Conservation (phyloP, 2,113 vertebrate species). For the Sylvia atricapilla region DNA sequence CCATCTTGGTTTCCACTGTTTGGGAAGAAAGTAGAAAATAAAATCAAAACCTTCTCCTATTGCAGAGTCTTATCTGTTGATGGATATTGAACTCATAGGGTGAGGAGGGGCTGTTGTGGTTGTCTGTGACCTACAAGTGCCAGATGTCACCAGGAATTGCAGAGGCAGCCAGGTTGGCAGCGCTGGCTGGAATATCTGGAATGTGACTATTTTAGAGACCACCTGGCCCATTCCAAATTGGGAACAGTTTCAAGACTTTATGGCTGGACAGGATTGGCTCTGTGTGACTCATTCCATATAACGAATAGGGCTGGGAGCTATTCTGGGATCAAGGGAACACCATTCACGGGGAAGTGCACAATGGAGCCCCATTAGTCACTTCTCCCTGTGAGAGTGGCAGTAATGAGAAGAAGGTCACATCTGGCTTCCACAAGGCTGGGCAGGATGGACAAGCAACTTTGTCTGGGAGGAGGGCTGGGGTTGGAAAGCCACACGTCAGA, state of each 20-base stretch:
- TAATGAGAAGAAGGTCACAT: not conserved
- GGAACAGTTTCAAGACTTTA: slow-evolving; percentile 10
- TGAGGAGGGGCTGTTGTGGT: not conserved
- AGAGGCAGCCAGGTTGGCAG: not conserved
- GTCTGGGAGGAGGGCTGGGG: slow-evolving; percentile 39
- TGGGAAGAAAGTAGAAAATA: not conserved
- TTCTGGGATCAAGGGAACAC: slow-evolving; percentile 64
- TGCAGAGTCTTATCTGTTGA: not conserved
- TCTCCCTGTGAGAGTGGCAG: not conserved
- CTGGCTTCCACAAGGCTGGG: slow-evolving; percentile 22
- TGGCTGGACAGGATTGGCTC: not conserved
- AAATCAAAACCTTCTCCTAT: not conserved
- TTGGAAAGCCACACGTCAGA: not conserved
- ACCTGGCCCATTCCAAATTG: not conserved
- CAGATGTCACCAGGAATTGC: not conserved
- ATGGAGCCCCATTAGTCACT: slow-evolving; percentile 41
- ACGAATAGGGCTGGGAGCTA: slow-evolving; percentile 6
- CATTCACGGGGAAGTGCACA: not conserved
- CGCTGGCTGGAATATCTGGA: not conserved
- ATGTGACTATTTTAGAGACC: not conserved
- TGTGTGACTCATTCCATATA: slow-evolving; percentile 50
- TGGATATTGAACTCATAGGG: not conserved
- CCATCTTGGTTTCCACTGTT: not conserved
- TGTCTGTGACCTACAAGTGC: not conserved
- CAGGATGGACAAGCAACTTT: not conserved